A percentile compares a stretch with the other conserved stretches of the same genome.
Conservation (phyloP, 1,140 invertebrate genomes). For the Drosophila quadrilineata region DNA sequence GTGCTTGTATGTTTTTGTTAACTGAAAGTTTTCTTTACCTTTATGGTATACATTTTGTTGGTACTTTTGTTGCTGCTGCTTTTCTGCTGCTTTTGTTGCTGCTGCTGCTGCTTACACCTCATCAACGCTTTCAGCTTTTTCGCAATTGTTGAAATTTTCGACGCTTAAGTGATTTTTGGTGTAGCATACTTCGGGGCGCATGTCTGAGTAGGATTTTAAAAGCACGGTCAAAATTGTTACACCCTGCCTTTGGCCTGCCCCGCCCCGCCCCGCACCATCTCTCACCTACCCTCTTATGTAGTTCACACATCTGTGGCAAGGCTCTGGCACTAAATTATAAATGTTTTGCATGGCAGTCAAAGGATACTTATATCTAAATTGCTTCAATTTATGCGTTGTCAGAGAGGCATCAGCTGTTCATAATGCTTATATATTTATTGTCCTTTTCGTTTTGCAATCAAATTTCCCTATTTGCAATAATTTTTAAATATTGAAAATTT, state of each 20-base stretch:
- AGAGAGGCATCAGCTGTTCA: no score
- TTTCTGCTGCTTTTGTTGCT: conserved; percentile 9
- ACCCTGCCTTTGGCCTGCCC: not conserved
- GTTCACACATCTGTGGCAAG: conserved; percentile 28
- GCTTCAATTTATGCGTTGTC: conserved; percentile 16
- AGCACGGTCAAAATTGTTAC: conserved; percentile 40
- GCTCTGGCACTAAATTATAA: conserved; percentile 57
- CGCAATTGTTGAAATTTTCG: conserved; percentile 51
- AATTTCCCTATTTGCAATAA: no score
- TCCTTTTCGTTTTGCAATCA: not conserved
- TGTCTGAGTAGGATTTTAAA: conserved; percentile 53
- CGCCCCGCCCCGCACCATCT: not conserved
- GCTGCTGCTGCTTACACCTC: conserved; percentile 37
- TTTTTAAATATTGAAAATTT: no score
- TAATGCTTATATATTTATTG: conserved; percentile 16
- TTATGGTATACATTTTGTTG: conserved; percentile 35
- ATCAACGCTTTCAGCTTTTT: conserved; percentile 49
- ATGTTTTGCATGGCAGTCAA: conserved; percentile 54
- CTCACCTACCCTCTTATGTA: not conserved
- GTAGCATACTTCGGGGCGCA: conserved; percentile 57
- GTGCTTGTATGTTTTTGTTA: conserved; percentile 51
- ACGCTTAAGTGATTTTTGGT: conserved; percentile 71
- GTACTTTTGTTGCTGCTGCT: not conserved
- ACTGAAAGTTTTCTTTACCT: conserved; percentile 57
- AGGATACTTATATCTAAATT: conserved; percentile 43